Base-by-base conservation (phyloP, 2,888 invertebrate genomes). In the Melinaea marsaeus region DNA sequence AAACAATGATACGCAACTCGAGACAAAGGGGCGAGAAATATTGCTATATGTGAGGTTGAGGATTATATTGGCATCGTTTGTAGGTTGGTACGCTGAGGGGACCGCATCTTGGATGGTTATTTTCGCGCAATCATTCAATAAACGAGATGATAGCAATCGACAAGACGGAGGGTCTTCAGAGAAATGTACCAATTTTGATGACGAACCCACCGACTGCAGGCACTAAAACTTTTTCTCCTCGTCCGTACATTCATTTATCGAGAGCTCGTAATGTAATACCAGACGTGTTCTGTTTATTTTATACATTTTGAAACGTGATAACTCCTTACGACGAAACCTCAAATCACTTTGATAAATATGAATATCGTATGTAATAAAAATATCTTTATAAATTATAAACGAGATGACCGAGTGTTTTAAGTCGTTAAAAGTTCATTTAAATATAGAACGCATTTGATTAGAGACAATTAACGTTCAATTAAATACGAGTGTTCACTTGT, bases 81-180 rank as follows among this genome's bases (percentile, higher is more conserved):
- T 78, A 79, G 74, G 74, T 79, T 81, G 77, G 78, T 75, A 76
- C 77, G 76, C 76, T 70, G 78, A 85, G 86, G 86, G 89, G 88
- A 76, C 80, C 76, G 71, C 80, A 79, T 86, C 85, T 86, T 79
- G 71, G 76, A 74, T 79, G 75, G 80, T 79, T 84, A 83, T 85
- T 86, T 90, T 90, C 86, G 89, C 88, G 86, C 90, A 90, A 90
- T 90, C 90, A 90, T 90, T 84, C 90, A 90, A 90, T 90, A 85
- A 90, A 86, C 85, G 66, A 84, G 86, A 88, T 89, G 83, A 83
- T 79, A 77, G 80, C 85, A 89, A 86, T 89, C 90, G 83, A 83
- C 81, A 83, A 85, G 86, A 86, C 89, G 88, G 90, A 74, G 71
- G 59, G 82, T 83, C 79, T 83, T 84, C 76, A 81, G 84, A 87